phyloP scores from a whole-genome alignment of 2,888 invertebrate genomes.

The Chesias legatella region DNA sequence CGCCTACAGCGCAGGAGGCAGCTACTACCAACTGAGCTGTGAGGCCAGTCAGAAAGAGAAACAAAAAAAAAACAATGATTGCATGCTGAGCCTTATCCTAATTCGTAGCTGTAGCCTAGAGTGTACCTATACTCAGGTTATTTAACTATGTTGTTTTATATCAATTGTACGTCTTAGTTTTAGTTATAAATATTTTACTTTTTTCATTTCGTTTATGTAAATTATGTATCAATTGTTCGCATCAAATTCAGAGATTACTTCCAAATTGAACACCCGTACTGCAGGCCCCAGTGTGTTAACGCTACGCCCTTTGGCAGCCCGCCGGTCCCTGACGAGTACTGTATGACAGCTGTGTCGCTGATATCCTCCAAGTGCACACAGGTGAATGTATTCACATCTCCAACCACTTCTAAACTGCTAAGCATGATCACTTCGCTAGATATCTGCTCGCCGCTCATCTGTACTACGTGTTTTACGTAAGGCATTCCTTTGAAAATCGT shows the following conservation, averaged over 20 bases:
- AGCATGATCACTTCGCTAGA: slow-evolving; percentile 18
- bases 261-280: slow-evolving; percentile 40
- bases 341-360: slow-evolving; percentile 46
- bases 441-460: slow-evolving; percentile 27
- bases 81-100: too few relatives aligned
- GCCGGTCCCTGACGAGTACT: slow-evolving; percentile 84
- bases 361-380: slow-evolving; percentile 27
- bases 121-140: too few relatives aligned
- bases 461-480: slow-evolving; percentile 70
- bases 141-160: too few relatives aligned
- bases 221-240: too few relatives aligned
- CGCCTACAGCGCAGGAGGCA: too few relatives aligned
- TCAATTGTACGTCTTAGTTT: too few relatives aligned
- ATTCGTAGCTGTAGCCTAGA: too few relatives aligned
- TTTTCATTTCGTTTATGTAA: too few relatives aligned
- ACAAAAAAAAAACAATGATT: too few relatives aligned
- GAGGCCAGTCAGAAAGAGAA: too few relatives aligned
- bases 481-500: slow-evolving; percentile 29
- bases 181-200: too few relatives aligned
- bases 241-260: slow-evolving; percentile 23
- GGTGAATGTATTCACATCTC: slow-evolving; percentile 24
- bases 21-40: too few relatives aligned
- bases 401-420: slow-evolving; percentile 19
- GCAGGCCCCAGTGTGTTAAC: slow-evolving; percentile 76
- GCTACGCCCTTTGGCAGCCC: slow-evolving; percentile 88